A percentile compares a stretch with the other conserved stretches of the same genome.
These are phyloP conservation scores for Anguilla pacifica DNA, from an alignment of 2,797 vertebrate species.

Conservation along the genomic window DNA sequence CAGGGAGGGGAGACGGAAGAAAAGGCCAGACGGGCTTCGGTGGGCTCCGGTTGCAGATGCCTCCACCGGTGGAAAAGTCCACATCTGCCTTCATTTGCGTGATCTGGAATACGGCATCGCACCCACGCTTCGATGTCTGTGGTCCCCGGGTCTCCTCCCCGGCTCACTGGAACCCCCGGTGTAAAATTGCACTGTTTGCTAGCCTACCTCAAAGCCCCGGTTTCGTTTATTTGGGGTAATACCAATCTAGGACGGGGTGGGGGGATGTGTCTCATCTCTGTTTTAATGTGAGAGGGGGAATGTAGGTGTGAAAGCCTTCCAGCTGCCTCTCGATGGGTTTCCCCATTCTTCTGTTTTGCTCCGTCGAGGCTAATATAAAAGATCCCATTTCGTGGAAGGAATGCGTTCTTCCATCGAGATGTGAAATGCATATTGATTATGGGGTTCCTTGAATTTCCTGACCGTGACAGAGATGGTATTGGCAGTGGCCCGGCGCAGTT, in stretches of 20 bases:
- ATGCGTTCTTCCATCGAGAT: constrained; percentile 56
- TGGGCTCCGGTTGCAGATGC: constrained; percentile 49
- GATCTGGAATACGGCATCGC: constrained; percentile 44
- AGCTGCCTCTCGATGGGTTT: constrained; percentile 49
- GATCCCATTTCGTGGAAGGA: constrained; percentile 58
- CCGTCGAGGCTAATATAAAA: constrained; percentile 54
- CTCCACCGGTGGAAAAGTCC: constrained; percentile 37
- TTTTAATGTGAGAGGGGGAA: constrained; percentile 34
- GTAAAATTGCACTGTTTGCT: constrained; percentile 38
- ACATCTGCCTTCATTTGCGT: constrained; percentile 62
- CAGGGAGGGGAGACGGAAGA: constrained; percentile 1
- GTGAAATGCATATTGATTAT: constrained; percentile 60
- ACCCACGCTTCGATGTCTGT: constrained; percentile 48
- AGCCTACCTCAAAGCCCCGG: constrained; percentile 30
- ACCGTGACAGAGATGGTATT: constrained; percentile 55
- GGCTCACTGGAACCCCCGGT: constrained; percentile 49
- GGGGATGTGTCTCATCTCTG: constrained; percentile 43
- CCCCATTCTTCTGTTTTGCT: constrained; percentile 48
- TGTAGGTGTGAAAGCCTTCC: constrained; percentile 19
- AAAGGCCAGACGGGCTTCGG: constrained; percentile 33
- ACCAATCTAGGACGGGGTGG: background rate
- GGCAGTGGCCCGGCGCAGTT: constrained; percentile 44
- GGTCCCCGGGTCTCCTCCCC: constrained; percentile 37
- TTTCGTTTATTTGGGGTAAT: constrained; percentile 37
- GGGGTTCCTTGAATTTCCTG: constrained; percentile 50